Conservation (phyloP, 2,113 vertebrate species). For the Archocentrus centrarchus region DNA sequence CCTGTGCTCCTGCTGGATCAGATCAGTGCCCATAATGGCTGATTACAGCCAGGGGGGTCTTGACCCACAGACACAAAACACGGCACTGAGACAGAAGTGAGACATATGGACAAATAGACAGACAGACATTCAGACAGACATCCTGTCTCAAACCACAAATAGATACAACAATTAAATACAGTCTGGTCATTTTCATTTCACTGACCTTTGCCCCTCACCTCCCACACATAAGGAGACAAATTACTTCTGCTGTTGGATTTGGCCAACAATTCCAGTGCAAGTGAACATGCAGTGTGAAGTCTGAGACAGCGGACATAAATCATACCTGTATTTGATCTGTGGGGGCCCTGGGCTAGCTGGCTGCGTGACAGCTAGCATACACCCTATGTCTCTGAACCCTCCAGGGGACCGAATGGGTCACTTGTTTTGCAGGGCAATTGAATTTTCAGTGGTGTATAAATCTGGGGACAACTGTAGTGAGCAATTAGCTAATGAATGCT, state of each 20-base stretch:
- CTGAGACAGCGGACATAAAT: conserved; percentile 90
- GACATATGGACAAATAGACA: conserved; percentile 72
- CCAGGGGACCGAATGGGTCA: conserved; percentile 50
- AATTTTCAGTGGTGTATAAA: conserved; percentile 29
- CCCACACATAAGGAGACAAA: conserved; percentile 77
- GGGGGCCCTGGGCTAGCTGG: conserved; percentile 83
- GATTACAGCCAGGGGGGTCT: conserved; percentile 51
- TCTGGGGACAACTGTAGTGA: conserved; percentile 8
- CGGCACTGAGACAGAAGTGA: conserved; percentile 47
- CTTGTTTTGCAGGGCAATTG: conserved; percentile 42
- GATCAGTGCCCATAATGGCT: conserved; percentile 52
- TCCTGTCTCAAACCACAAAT: conserved; percentile 74
- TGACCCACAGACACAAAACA: conserved; percentile 57
- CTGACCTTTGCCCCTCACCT: conserved; percentile 67
- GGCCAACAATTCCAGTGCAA: conserved; percentile 58
- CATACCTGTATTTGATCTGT: conserved; percentile 93
- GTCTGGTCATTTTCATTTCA: conserved; percentile 79
- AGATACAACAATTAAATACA: conserved; percentile 78
- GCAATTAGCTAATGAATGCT: conserved; percentile 19
- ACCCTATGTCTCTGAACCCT: conserved; percentile 49
- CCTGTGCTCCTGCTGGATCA: conserved; percentile 56
- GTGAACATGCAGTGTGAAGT: conserved; percentile 76
- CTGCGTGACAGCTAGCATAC: conserved; percentile 56
- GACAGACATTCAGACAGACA: conserved; percentile 69
- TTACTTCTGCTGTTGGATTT: conserved; percentile 68